A percentile compares a stretch with the other conserved stretches of the same genome.
phyloP scores from a whole-genome alignment of 2,113 vertebrate species.

The Toxotes chatareus region DNA sequence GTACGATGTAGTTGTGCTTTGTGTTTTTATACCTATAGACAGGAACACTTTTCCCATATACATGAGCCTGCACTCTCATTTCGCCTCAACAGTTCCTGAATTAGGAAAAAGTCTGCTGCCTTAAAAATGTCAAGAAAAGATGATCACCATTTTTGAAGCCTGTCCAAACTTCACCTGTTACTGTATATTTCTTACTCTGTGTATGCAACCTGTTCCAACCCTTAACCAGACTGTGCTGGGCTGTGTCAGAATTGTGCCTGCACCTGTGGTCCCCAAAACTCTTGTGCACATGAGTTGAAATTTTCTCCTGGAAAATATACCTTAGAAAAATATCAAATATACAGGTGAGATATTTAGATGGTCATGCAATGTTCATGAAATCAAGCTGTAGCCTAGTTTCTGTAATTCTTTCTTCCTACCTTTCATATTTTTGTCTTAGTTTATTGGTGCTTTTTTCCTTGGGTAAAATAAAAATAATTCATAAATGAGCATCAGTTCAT shows the following conservation, averaged over 20 bases:
- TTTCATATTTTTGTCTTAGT: conserved; percentile 1
- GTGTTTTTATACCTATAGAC: background rate
- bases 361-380: background rate
- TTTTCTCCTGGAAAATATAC: background rate
- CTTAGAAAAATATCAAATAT: background rate
- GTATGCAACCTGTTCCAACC: background rate
- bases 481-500: conserved; percentile 11
- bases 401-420: background rate
- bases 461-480: background rate
- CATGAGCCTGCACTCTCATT: background rate
- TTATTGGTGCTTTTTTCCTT: conserved; percentile 1
- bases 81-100: conserved; percentile 4
- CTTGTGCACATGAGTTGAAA: background rate
- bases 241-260: conserved; percentile 3
- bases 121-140: conserved; percentile 1
- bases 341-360: background rate
- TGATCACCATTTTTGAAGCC: conserved; percentile 16
- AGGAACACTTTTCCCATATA: background rate
- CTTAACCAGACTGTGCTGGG: conserved; percentile 5
- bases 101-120: background rate
- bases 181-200: conserved; percentile 7
- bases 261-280: conserved; percentile 2
- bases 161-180: background rate
- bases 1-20: background rate
- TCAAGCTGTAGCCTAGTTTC: background rate